phyloP scores from a whole-genome alignment of 2,113 vertebrate species.

The Chauna torquata region DNA sequence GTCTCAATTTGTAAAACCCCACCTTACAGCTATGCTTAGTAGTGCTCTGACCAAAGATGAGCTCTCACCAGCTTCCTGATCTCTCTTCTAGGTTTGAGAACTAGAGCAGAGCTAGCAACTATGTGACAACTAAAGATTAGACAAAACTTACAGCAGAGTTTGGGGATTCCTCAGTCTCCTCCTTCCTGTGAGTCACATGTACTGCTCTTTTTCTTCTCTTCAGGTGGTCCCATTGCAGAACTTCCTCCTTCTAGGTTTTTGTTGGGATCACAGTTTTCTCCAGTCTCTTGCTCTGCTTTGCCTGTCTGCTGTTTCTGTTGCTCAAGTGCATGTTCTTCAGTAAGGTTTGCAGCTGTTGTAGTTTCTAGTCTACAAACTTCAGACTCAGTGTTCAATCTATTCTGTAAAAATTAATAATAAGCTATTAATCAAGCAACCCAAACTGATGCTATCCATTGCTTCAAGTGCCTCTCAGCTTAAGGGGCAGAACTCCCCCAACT shows the following conservation, averaged over 20 bases:
- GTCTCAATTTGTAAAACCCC: neutral
- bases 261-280: neutral
- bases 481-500: neutral
- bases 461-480: neutral
- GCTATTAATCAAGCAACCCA: neutral
- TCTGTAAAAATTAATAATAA: slow-evolving; percentile 45
- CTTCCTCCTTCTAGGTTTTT: neutral
- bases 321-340: neutral
- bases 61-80: neutral
- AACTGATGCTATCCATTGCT: neutral
- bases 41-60: neutral
- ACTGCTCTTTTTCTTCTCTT: neutral
- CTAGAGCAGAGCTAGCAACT: neutral
- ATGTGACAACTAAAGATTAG: neutral
- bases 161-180: neutral
- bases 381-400: neutral
- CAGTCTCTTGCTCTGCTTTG: neutral
- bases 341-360: neutral
- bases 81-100: neutral
- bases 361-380: neutral
- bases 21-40: neutral
- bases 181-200: neutral
- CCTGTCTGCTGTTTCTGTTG: neutral
- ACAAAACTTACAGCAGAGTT: slow-evolving; percentile 4
- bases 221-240: rapidly evolving